Conservation (phyloP, 2,888 invertebrate species). For the Catocala fraxini region DNA sequence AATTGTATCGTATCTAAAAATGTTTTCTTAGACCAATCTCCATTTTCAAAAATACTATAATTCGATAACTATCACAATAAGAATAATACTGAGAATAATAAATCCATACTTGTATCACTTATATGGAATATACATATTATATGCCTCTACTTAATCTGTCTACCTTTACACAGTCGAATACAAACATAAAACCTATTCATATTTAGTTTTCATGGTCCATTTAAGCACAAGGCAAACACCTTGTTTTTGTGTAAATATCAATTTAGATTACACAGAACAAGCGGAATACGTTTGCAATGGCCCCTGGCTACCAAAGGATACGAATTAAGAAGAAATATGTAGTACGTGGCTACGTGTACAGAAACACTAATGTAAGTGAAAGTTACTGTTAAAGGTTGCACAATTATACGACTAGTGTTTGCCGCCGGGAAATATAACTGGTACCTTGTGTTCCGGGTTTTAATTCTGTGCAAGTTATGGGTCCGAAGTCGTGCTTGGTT, state of each 20-base stretch:
- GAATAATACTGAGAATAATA: too few relatives aligned
- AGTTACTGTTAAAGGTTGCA: constrained; percentile 52
- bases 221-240: constrained; percentile 41
- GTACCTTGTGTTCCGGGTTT: constrained; percentile 21
- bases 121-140: too few relatives aligned
- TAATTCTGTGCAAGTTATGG: constrained; percentile 15
- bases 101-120: too few relatives aligned
- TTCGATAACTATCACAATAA: too few relatives aligned
- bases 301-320: constrained; percentile 52
- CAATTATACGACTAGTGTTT: constrained; percentile 40
- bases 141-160: too few relatives aligned
- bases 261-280: constrained; percentile 61
- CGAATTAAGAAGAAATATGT: constrained; percentile 74
- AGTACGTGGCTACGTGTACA: constrained; percentile 64
- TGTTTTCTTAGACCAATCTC: too few relatives aligned
- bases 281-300: constrained; percentile 57
- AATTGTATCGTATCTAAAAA: too few relatives aligned
- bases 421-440: constrained; percentile 20
- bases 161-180: constrained; percentile 7
- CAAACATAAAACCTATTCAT: constrained; percentile 25
- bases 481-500: constrained; percentile 2
- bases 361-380: constrained; percentile 60
- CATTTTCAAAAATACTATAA: too few relatives aligned
- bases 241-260: constrained; percentile 62
- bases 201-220: constrained; percentile 33